phyloP scores from a whole-genome alignment of 2,113 vertebrate species.

The Bufo gargarizans region DNA sequence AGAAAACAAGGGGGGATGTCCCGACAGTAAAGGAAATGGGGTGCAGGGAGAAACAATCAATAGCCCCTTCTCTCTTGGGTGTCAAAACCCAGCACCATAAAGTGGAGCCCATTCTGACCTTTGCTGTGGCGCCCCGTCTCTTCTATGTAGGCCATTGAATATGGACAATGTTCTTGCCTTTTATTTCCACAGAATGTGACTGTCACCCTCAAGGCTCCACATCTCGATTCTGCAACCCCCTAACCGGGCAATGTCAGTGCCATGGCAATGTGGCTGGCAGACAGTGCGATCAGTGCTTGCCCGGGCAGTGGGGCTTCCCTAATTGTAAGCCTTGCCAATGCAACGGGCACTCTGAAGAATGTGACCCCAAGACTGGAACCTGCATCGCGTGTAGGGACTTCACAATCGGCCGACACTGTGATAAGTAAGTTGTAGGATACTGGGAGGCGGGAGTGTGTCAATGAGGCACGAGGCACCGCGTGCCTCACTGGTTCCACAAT shows the following conservation, averaged over 20 bases:
- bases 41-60: no score
- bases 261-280: conserved; percentile 67
- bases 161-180: background rate
- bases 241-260: conserved; percentile 82
- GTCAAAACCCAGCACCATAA: background rate
- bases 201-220: conserved; percentile 78
- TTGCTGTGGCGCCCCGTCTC: background rate
- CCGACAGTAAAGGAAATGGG: no score
- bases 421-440: conserved; percentile 68
- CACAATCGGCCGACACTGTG: conserved; percentile 73
- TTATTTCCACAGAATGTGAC: conserved; percentile 73
- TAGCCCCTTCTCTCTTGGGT: background rate
- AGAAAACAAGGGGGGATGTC: no score
- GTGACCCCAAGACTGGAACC: conserved; percentile 70
- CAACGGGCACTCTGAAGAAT: conserved; percentile 76
- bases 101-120: background rate
- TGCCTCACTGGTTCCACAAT: no score
- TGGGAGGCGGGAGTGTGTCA: no score
- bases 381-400: conserved; percentile 73
- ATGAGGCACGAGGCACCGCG: background rate
- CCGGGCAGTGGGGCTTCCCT: conserved; percentile 80
- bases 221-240: conserved; percentile 74
- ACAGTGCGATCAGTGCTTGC: conserved; percentile 74
- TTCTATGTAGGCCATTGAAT: background rate
- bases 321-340: conserved; percentile 78